Percentiles rank a stretch among this genome's conserved stretches.
phyloP scores from a whole-genome alignment of 2,113 vertebrate species.

The Nyctibius bracteatus region DNA sequence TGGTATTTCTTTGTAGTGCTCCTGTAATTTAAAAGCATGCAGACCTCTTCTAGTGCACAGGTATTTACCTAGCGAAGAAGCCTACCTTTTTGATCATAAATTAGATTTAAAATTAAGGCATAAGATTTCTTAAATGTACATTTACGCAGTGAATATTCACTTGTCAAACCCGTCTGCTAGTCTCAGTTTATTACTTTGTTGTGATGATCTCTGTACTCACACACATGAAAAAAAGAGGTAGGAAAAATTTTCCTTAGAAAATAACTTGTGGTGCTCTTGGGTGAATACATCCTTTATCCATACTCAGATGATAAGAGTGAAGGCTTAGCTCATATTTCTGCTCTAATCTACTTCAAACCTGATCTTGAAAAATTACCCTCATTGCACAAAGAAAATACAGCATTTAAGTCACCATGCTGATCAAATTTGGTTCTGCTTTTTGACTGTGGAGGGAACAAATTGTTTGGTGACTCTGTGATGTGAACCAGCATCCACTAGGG shows the following conservation, averaged over 20 bases:
- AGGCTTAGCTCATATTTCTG: constrained; percentile 65
- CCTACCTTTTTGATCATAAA: not conserved
- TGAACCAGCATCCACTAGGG: constrained; percentile 29
- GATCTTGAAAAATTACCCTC: constrained; percentile 70
- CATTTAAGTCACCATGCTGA: constrained; percentile 59
- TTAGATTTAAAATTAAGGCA: constrained; percentile 41
- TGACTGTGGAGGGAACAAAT: constrained; percentile 48
- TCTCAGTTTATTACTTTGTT: not conserved
- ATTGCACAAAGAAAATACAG: constrained; percentile 60
- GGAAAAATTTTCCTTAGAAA: constrained; percentile 23
- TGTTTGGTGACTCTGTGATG: constrained; percentile 47
- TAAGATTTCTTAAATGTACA: not conserved
- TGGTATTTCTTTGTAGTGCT: not conserved
- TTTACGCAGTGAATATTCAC: not conserved
- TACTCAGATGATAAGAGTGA: constrained; percentile 61
- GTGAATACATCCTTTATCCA: constrained; percentile 64
- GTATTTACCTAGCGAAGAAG: not conserved
- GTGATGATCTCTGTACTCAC: not conserved
- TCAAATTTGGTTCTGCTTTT: constrained; percentile 66
- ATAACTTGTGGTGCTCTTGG: constrained; percentile 54
- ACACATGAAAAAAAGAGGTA: not conserved
- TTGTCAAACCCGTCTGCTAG: constrained; percentile 21
- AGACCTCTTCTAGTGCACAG: not conserved
- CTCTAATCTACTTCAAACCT: constrained; percentile 63
- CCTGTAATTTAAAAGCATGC: not conserved